Conservation (phyloP, 2,797 vertebrate genomes). For the Phalanger gymnotis region DNA sequence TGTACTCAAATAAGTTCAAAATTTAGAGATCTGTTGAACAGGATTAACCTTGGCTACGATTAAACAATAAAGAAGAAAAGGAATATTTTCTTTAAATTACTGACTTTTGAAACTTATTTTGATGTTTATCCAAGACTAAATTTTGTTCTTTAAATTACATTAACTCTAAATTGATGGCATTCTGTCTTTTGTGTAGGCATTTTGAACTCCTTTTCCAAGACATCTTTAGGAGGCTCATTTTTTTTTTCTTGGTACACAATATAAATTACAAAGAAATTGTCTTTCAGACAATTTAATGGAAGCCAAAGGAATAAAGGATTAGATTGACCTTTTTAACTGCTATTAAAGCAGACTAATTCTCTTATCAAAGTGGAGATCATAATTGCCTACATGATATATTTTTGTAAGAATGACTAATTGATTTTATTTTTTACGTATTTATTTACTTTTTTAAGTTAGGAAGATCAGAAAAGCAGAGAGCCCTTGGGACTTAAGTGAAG, state of each 20-base stretch:
- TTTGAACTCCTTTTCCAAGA: background rate
- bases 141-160: background rate
- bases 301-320: background rate
- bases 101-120: background rate
- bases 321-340: background rate
- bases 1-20: background rate
- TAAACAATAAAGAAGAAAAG: background rate
- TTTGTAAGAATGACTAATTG: conserved; percentile 11
- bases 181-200: background rate
- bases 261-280: background rate
- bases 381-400: conserved; percentile 9
- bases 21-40: background rate
- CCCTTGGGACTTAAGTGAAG: background rate
- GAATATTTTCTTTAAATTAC: background rate
- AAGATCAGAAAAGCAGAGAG: conserved; percentile 23
- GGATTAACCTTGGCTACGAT: background rate
- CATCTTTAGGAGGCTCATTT: background rate
- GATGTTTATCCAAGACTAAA: background rate
- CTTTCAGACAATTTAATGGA: background rate
- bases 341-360: background rate
- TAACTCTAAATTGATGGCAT: background rate
- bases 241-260: background rate
- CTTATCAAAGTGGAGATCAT: background rate
- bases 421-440: background rate
- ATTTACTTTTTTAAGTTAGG: background rate